Base-by-base conservation (phyloP, 2,888 invertebrate genomes). In the Rotaria sp. region DNA sequence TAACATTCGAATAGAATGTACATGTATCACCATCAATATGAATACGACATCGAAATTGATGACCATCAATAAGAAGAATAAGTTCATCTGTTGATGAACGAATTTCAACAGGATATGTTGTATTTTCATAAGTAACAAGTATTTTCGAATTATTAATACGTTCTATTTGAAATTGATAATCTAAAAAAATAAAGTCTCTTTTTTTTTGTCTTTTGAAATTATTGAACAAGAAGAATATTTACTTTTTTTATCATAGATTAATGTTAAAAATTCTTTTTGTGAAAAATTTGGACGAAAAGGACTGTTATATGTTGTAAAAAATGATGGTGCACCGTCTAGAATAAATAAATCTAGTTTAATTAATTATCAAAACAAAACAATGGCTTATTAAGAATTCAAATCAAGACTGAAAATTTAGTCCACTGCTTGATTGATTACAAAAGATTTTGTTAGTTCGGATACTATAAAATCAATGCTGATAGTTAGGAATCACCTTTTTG, bases 241-340 rank as follows among this genome's bases (percentile, higher is more conserved):
- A 91, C 91, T 89, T 88, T 89, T 88, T 11, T 90, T 89, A n/a
- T 90, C 90, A 88, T 90, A 89, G 48, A 88, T 88, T 15, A 91
- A 88, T 50, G 84, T 87, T 26, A 91, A 86, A 55, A 87, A 89
- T 86, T 89, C 88, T 4, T 87, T 88, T 10, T 89, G 88, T 13
- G 87, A 84, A 55, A 89, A 88, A 87, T 90, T 91, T 35, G 90
- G 85, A 74, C 90, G 88, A 21, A 87, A 85, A 13, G 89, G 89
- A 50, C 86, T 85, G 52, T 88, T 89, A 84, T 88, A 84, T 24
- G 26, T 35, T 18, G 67, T 8, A 35, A 67, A 67, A 35, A 67
- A 67, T 18, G 67, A 35, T 67, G 67, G 67, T 8, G 67, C 67
- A 30, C 18, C 90, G 0, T 91, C 59, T 87, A 85, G 41, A 87